Conservation (phyloP, 2,888 invertebrate genomes). For the Cactoblastis cactorum region DNA sequence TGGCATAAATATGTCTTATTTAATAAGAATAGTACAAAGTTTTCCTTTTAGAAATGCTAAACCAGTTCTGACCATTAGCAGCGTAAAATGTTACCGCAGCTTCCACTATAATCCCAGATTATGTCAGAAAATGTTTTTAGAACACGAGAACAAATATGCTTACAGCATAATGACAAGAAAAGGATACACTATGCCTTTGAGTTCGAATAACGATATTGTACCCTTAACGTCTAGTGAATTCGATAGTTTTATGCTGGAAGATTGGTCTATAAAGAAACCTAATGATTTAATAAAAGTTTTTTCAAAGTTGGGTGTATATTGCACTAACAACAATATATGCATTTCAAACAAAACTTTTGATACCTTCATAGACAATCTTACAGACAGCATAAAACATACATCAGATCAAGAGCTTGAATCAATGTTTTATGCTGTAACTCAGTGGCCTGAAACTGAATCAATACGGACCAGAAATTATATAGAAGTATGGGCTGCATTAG, state of each 20-base stretch:
- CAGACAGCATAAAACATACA: conserved; percentile 75
- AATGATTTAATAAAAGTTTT: conserved; percentile 49
- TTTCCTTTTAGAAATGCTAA: background rate
- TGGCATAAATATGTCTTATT: background rate
- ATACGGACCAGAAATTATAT: conserved; percentile 79
- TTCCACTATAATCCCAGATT: conserved; percentile 36
- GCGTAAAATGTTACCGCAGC: conserved; percentile 8
- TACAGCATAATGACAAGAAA: conserved; percentile 55
- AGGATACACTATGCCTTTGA: conserved; percentile 46
- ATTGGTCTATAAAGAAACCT: conserved; percentile 45
- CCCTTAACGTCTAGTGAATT: conserved; percentile 37
- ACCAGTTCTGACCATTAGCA: background rate
- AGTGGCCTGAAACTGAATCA: conserved; percentile 74
- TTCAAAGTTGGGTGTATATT: conserved; percentile 48
- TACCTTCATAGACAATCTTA: conserved; percentile 57
- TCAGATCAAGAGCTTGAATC: conserved; percentile 77
- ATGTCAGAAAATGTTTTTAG: conserved; percentile 51
- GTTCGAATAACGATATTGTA: conserved; percentile 19
- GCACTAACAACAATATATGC: conserved; percentile 45
- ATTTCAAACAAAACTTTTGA: conserved; percentile 61
- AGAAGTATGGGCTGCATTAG: conserved; percentile 83
- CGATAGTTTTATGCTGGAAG: conserved; percentile 35
- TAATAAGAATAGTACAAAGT: background rate
- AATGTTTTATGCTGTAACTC: conserved; percentile 69
- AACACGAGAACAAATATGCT: conserved; percentile 66